Evolutionary conservation across 2,888 invertebrate species (phyloP), one percentile per base, ranked within the genome.

Genomic region (Ormyrus thymus): DNA sequence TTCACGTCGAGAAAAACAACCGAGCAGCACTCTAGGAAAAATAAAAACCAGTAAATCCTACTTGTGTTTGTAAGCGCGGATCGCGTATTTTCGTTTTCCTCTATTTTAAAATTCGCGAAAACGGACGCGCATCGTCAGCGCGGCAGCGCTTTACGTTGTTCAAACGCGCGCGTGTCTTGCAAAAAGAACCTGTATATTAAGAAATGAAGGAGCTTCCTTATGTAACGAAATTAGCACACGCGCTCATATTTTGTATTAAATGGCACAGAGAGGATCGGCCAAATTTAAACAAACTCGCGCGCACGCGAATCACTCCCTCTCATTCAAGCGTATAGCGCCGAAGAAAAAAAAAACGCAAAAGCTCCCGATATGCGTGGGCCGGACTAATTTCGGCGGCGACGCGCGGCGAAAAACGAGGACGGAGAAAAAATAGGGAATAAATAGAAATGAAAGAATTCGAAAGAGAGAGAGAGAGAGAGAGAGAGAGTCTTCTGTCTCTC

Each of bases 161-260:
- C 29, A 29, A 29, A 4, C 29, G 29, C 29, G 29, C 58, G 15
- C 51, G 13, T 53, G 13, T 69, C 65, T 65, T 58, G n/a, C 48
- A 74, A 69, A 62, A 69, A 68, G 59, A 55, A 62, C 29, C n/a
- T 65, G 53, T 62, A 65, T 65, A 62, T 53, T 55, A 65, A 48
- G 56, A 62, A 29, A 61, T 55, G 69, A 62, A 62, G 61, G 48
- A 56, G 58, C 43, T 69, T 43, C 51, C 74, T 76, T 76, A 62
- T 56, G 46, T 69, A 76, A 69, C 62, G 11, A 43, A 69, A 62
- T 62, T 69, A 69, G 76, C 61, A 48, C 46, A 48, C 46, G 58
- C 29, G 46, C 68, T 68, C 59, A 69, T 75, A 75, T 68, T 75
- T 69, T 75, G 55, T 62, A 69, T 69, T 62, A 61, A 62, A 62